Evolutionary conservation across 1,140 invertebrate genomes (phyloP).

Genomic region (Philotrypesis tridentata): DNA sequence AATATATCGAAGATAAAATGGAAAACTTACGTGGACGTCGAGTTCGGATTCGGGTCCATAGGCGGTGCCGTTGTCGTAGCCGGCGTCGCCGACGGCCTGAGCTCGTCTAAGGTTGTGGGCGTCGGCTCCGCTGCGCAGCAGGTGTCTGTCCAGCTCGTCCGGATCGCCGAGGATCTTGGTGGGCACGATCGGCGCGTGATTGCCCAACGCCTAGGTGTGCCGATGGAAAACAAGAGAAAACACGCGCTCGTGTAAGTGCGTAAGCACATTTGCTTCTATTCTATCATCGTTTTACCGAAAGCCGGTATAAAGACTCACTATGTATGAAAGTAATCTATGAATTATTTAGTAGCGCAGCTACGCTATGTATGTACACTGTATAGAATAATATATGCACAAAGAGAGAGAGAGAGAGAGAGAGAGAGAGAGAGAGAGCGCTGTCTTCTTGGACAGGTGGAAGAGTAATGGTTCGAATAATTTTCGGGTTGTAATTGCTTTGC

Average conservation of each 20-base stretch:
- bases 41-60: conserved; percentile 71
- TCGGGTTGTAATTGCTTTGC: background rate
- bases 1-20: background rate
- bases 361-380: too few species aligned
- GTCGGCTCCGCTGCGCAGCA: conserved; percentile 78
- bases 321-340: background rate
- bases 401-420: background rate
- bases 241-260: background rate
- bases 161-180: conserved; percentile 89
- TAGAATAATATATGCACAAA: background rate
- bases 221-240: conserved; percentile 48
- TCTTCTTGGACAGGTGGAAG: background rate
- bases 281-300: background rate
- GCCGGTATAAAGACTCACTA: background rate
- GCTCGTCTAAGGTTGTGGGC: conserved; percentile 64
- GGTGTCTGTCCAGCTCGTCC: conserved; percentile 88
- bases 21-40: conserved; percentile 71
- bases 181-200: conserved; percentile 86
- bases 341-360: background rate
- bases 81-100: conserved; percentile 57
- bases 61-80: conserved; percentile 71
- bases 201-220: conserved; percentile 76
- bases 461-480: conserved; percentile 15
- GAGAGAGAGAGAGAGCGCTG: background rate
- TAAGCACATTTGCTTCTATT: background rate